These are phyloP conservation scores for Sebastes fasciatus DNA, from an alignment of 2,113 vertebrate genomes.

Conservation along the genomic window DNA sequence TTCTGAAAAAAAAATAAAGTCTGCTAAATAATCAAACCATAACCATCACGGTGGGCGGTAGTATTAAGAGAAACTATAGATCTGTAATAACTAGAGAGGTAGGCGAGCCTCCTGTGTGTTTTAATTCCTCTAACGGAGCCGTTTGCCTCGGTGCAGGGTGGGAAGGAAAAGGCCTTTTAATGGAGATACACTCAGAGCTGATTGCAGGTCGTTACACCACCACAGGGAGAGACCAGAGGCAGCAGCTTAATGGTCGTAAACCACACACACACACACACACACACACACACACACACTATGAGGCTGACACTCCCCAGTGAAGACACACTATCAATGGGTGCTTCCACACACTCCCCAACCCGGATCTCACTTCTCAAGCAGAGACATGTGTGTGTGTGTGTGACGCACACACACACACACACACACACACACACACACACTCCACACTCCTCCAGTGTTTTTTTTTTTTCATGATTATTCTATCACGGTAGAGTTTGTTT, in stretches of 20 bases:
- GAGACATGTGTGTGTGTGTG: too few relatives aligned
- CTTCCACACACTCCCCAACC: conserved; percentile 43
- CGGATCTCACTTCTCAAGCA: conserved; percentile 16
- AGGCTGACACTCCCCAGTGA: conserved; percentile 40
- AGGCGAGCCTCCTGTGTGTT: conserved; percentile 89
- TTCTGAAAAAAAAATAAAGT: background rate
- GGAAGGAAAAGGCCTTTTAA: conserved; percentile 87
- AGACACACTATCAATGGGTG: conserved; percentile 38
- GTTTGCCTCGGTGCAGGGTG: conserved; percentile 89
- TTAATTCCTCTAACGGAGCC: conserved; percentile 91
- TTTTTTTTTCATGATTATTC: conserved; percentile 89
- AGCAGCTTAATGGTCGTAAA: conserved; percentile 89
- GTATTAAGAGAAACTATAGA: conserved; percentile 74
- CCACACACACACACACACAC: conserved; percentile 36
- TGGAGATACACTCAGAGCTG: conserved; percentile 97
- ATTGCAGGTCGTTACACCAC: conserved; percentile 98
- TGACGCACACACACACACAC: background rate
- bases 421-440: conserved; percentile 2
- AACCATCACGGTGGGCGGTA: conserved; percentile 46
- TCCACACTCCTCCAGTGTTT: conserved; percentile 80
- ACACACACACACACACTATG: conserved; percentile 27
- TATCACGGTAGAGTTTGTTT: conserved; percentile 76
- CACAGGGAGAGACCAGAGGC: conserved; percentile 96
- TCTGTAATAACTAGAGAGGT: conserved; percentile 78
- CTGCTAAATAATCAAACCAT: conserved; percentile 34